Percentiles rank a stretch among this genome's conserved stretches.
phyloP scores from a whole-genome alignment of 2,888 invertebrate species.

The Machimus rusticus region DNA sequence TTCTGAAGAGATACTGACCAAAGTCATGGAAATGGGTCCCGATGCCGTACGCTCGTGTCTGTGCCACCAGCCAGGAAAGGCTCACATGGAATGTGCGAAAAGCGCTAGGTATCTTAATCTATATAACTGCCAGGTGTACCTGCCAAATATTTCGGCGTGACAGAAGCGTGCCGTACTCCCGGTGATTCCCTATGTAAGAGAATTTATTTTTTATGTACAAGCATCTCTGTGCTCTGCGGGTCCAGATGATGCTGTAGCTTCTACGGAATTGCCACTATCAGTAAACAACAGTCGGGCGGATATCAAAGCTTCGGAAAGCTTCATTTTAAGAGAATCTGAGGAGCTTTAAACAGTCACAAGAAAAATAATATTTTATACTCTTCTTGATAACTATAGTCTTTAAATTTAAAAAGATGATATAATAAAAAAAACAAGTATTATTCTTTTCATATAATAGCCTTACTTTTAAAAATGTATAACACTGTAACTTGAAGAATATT shows the following conservation, averaged over 20 bases:
- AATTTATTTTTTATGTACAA: neutral
- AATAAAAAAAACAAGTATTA: too few species aligned
- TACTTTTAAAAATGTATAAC: too few species aligned
- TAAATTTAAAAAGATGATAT: neutral
- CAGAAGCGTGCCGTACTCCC: neutral
- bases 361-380: neutral
- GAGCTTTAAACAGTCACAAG: neutral
- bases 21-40: neutral
- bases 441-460: too few species aligned
- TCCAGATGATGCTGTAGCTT: neutral
- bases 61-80: neutral
- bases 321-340: neutral
- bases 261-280: neutral
- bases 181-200: neutral
- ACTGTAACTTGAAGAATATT: too few species aligned
- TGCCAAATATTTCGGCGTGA: neutral
- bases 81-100: neutral
- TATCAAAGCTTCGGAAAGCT: neutral
- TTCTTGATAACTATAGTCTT: neutral
- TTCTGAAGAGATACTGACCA: constrained; percentile 20
- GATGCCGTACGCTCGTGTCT: neutral
- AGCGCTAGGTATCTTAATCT: neutral
- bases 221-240: neutral
- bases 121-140: constrained; percentile 6
- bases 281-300: neutral